A percentile compares a stretch with the other conserved stretches of the same genome.
These are phyloP conservation scores for Heliconius nattereri DNA, from an alignment of 1,140 invertebrate genomes.

Conservation along the genomic window DNA sequence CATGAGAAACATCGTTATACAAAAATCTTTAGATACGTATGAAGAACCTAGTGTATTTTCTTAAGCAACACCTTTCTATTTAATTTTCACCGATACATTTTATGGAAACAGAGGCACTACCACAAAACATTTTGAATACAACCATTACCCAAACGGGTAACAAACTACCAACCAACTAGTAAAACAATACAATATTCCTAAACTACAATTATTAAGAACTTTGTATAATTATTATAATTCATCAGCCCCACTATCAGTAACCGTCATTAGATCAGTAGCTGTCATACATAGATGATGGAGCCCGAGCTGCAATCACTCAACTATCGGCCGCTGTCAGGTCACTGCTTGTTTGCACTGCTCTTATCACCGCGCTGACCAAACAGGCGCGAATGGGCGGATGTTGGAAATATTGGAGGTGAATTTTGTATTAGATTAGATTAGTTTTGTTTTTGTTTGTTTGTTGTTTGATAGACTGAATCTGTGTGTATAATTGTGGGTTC, in stretches of 20 bases:
- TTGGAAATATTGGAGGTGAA: slow-evolving; percentile 21
- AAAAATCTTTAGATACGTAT: too few relatives aligned
- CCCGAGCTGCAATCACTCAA: slow-evolving; percentile 50
- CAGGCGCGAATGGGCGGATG: slow-evolving; percentile 36
- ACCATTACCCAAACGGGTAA: too few relatives aligned
- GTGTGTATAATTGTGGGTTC: too few relatives aligned
- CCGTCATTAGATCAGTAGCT: slow-evolving; percentile 42
- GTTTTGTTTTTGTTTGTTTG: background rate
- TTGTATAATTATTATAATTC: background rate
- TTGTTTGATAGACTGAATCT: background rate
- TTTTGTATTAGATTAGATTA: slow-evolving; percentile 11
- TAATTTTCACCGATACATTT: too few relatives aligned
- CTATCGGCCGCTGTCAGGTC: slow-evolving; percentile 53
- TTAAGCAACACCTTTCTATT: too few relatives aligned
- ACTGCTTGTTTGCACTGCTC: slow-evolving; percentile 58
- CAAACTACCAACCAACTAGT: too few relatives aligned
- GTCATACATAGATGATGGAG: slow-evolving; percentile 41
- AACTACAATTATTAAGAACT: too few relatives aligned
- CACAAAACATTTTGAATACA: too few relatives aligned
- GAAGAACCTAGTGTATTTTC: too few relatives aligned
- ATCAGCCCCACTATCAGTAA: background rate
- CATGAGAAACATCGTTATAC: too few relatives aligned
- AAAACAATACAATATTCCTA: too few relatives aligned
- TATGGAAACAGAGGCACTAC: too few relatives aligned
- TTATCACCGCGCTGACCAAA: slow-evolving; percentile 58